A percentile compares a stretch with the other conserved stretches of the same genome.
Conservation (phyloP, 2,888 invertebrate genomes). For the Aporophyla lueneburgensis region DNA sequence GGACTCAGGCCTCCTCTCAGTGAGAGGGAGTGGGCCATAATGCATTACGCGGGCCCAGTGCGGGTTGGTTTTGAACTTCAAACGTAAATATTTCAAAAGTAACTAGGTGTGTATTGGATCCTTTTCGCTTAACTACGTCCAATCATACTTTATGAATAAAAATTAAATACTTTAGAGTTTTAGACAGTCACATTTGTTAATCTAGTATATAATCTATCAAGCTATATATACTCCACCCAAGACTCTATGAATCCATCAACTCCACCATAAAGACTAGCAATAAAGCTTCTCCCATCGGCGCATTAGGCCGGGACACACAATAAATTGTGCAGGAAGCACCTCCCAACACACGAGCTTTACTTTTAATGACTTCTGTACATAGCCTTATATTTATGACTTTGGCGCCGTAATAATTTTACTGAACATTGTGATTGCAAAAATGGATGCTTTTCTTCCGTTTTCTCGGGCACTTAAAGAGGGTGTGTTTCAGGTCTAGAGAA, state of each 20-base stretch:
- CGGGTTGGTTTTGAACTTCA: too few species aligned
- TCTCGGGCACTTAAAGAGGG: conserved; percentile 12
- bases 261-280: conserved; percentile 53
- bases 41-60: too few species aligned
- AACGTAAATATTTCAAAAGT: too few species aligned
- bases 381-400: conserved; percentile 64
- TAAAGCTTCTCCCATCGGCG: conserved; percentile 60
- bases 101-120: too few species aligned
- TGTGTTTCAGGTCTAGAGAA: too few species aligned
- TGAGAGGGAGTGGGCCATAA: too few species aligned
- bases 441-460: conserved; percentile 16
- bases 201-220: neutral
- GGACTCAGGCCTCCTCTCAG: too few species aligned
- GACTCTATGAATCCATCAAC: conserved; percentile 39
- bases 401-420: conserved; percentile 59
- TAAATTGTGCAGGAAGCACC: conserved; percentile 68
- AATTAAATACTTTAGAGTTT: neutral
- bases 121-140: too few species aligned
- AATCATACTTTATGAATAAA: too few species aligned
- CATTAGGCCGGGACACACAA: conserved; percentile 65
- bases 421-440: conserved; percentile 58
- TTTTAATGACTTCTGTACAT: conserved; percentile 72
- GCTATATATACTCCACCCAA: neutral
- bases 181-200: neutral
- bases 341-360: conserved; percentile 68